Evolutionary conservation across 2,113 vertebrate species (phyloP), one percentile per base, ranked within the genome.

Genomic region (Mugil cephalus): DNA sequence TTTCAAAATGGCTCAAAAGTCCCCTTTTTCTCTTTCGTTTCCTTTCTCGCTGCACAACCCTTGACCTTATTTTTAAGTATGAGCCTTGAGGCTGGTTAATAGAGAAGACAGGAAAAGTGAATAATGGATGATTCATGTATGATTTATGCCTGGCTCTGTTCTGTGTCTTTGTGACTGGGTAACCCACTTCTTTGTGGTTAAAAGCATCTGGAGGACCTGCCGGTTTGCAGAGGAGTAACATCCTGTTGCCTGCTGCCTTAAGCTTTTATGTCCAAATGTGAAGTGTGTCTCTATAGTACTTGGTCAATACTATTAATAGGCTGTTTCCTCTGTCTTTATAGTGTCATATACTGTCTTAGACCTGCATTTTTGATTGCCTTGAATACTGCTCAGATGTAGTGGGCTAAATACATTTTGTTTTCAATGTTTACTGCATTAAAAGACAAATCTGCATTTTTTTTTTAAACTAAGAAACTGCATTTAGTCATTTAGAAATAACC

Each of bases 171-270:
- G 77, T 85, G 84, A 85, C 80, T 88, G 80, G 69, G 76, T 82
- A 85, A 89, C 88, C 51, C 60, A 86, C 55, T 86, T 90, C 60
- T 64, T 40, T 76, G 76, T 59, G 74, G 73, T 61, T 83, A 50
- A 60, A 82, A 77, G 63, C 82, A 77, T 74, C 71, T 74, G 56
- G 61, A 82, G 72, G 40, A 56, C 2, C 1, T 1, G 19, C 39
- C 14, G 36, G 55, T 74, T 51, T 74, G 48, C 30, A 38, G 47
- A 39, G 50, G 52, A 64, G 68, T 63, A 36, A 74, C 68, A 51
- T 81, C 71, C 74, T 80, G 83, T 52, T 19, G 58, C 21, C 40
- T 12, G 13, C 15, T 39, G 17, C 8, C 46, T 52, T 64, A 21
- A 77, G 34, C 45, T 35, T 18, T 45, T 14, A 42, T 10, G 2